Evolutionary conservation across 1,140 invertebrate genomes (phyloP).

Genomic region (Drosophila pseudoananassae): DNA sequence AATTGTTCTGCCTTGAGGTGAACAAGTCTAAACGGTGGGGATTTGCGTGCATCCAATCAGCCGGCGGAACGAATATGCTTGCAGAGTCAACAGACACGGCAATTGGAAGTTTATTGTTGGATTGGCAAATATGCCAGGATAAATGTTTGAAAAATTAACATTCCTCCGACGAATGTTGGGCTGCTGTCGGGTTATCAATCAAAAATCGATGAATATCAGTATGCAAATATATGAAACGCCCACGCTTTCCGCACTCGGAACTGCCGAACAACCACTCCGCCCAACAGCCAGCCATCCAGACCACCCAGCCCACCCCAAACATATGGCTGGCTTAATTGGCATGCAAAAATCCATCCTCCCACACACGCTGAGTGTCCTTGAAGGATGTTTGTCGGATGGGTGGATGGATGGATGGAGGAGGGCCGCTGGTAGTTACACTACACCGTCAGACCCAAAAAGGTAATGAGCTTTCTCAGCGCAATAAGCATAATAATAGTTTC

Average conservation of each 20-base stretch:
- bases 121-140: constrained; percentile 56
- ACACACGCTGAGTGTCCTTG: constrained; percentile 15
- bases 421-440: neutral
- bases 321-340: constrained; percentile 29
- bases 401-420: neutral
- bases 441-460: constrained; percentile 24
- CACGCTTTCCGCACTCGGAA: neutral
- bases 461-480: constrained; percentile 59
- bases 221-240: constrained; percentile 25
- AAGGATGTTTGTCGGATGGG: constrained; percentile 14
- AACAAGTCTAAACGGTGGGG: constrained; percentile 9
- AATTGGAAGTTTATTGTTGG: constrained; percentile 68
- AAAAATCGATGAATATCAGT: constrained; percentile 30
- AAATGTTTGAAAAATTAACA: constrained; percentile 41
- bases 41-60: constrained; percentile 36
- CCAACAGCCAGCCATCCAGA: too few relatives aligned
- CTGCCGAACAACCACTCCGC: too few relatives aligned
- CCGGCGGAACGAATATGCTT: constrained; percentile 16
- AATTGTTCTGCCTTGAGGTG: constrained; percentile 5
- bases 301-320: neutral
- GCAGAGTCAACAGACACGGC: constrained; percentile 51
- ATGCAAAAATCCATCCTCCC: constrained; percentile 11
- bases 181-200: constrained; percentile 23
- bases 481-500: constrained; percentile 72
- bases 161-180: neutral